Evolutionary conservation across 2,797 vertebrate genomes (phyloP).

Genomic region (Chelidonichthys spinosus): DNA sequence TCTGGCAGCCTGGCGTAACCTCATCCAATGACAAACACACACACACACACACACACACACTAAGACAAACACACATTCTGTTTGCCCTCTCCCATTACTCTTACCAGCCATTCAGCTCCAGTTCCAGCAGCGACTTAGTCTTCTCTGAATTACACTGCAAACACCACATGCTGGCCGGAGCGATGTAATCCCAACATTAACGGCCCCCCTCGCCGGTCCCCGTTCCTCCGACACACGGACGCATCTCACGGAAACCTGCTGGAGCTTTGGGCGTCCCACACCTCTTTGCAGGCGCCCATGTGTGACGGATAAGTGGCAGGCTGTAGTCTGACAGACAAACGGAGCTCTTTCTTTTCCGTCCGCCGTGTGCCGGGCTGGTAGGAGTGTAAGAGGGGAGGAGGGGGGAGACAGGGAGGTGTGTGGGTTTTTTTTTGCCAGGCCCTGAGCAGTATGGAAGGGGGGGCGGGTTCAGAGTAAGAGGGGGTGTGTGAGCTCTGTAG

Average conservation of each 20-base stretch:
- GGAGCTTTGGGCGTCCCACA: conserved; percentile 60
- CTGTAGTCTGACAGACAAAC: conserved; percentile 73
- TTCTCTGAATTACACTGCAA: conserved; percentile 96
- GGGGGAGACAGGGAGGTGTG: conserved; percentile 69
- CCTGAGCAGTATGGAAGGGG: conserved; percentile 75
- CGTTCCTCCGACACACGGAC: conserved; percentile 43
- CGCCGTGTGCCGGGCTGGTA: conserved; percentile 63
- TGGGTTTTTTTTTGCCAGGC: conserved; percentile 65
- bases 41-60: conserved; percentile 9
- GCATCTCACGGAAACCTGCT: conserved; percentile 44
- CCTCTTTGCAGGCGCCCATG: conserved; percentile 64
- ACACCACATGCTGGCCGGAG: conserved; percentile 91
- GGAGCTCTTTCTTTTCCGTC: conserved; percentile 67
- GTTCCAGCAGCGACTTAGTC: conserved; percentile 94
- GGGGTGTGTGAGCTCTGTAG: conserved; percentile 61
- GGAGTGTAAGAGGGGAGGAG: conserved; percentile 73
- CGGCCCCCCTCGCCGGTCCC: conserved; percentile 46
- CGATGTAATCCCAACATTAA: conserved; percentile 66
- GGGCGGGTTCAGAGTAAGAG: conserved; percentile 69
- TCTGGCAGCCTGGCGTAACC: conserved; percentile 35
- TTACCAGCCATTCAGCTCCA: conserved; percentile 95
- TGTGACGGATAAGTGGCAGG: conserved; percentile 59
- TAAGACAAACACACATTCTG: conserved; percentile 44
- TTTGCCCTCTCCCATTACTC: conserved; percentile 55
- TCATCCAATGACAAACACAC: conserved; percentile 54